Percentiles rank a stretch among this genome's conserved stretches.
phyloP scores from a whole-genome alignment of 2,888 invertebrate species.

The Hemicrepidius hirtus region DNA sequence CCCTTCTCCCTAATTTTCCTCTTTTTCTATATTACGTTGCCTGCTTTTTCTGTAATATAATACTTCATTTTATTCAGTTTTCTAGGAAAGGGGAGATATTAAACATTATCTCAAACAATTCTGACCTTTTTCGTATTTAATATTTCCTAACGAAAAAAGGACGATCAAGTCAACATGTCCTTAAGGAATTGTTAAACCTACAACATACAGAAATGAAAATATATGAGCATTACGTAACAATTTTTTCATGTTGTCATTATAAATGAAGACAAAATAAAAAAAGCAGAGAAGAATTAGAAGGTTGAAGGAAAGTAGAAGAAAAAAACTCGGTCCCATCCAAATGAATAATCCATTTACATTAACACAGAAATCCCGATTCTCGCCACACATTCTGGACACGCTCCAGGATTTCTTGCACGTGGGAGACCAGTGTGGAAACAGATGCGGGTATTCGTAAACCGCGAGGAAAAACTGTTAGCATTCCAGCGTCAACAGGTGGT shows the following conservation, averaged over 20 bases:
- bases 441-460: conserved; percentile 51
- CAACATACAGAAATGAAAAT: neutral
- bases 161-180: no score
- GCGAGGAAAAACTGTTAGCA: conserved; percentile 51
- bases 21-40: no score
- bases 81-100: no score
- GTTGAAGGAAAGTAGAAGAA: neutral
- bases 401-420: conserved; percentile 54
- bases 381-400: conserved; percentile 53
- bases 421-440: conserved; percentile 51
- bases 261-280: neutral
- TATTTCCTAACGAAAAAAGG: no score
- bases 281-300: conserved; percentile 2
- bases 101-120: no score
- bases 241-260: neutral
- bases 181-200: no score
- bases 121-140: no score
- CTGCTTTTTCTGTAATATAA: no score
- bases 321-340: conserved; percentile 22
- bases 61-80: no score
- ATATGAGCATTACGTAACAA: neutral
- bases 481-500: conserved; percentile 55
- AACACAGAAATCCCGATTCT: conserved; percentile 45
- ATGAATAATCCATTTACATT: conserved; percentile 49
- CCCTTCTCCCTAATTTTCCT: no score